Conservation (phyloP, 2,113 vertebrate genomes). For the Astur gentilis region DNA sequence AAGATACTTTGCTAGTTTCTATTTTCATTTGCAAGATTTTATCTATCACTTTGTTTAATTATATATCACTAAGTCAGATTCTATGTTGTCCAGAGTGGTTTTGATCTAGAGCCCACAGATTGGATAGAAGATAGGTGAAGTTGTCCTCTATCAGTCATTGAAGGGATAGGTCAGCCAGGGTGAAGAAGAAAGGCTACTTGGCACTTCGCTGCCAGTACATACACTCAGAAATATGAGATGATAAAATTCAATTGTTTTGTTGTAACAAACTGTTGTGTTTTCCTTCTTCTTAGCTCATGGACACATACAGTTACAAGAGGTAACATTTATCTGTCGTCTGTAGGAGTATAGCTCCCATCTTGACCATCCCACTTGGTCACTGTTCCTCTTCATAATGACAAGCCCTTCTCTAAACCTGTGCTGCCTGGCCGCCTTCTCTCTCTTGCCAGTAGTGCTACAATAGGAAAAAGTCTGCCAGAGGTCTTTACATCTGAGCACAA, state of each 20-base stretch:
- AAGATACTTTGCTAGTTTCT: not conserved
- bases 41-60: not conserved
- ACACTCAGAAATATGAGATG: accelerated
- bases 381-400: not conserved
- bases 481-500: not conserved
- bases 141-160: not conserved
- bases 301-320: not conserved
- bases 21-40: not conserved
- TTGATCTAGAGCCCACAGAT: not conserved
- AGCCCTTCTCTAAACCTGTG: not conserved
- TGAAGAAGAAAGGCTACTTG: not conserved
- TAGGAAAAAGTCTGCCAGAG: not conserved
- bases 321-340: not conserved
- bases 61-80: not conserved
- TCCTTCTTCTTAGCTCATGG: not conserved
- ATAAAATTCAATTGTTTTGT: not conserved
- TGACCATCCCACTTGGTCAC: not conserved
- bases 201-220: not conserved
- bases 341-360: not conserved
- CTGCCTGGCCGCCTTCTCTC: not conserved
- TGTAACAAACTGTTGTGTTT: not conserved
- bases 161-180: not conserved
- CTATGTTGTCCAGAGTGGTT: not conserved
- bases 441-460: not conserved
- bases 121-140: not conserved